Evolutionary conservation across 2,113 vertebrate genomes (phyloP), one percentile per base, ranked within the genome.

Genomic region (Pedetes capensis): DNA sequence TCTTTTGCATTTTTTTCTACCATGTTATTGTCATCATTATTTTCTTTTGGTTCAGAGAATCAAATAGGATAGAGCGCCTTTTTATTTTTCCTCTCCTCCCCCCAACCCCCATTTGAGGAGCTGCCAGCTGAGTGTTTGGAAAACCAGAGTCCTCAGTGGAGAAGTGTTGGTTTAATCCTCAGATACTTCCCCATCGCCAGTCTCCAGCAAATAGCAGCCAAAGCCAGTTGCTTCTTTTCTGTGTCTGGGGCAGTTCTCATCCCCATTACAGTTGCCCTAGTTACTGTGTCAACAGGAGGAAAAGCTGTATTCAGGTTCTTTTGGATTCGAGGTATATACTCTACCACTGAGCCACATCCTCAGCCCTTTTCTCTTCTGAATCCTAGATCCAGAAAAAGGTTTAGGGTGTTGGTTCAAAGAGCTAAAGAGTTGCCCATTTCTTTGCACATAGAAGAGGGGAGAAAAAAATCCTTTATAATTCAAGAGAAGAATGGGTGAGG

Each of bases 351-450:
- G n/a, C n/a, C n/a, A n/a, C n/a, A n/a, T n/a, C n/a, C n/a, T n/a
- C n/a, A n/a, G n/a, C n/a, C n/a, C n/a, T n/a, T n/a, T n/a, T n/a
- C n/a, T 85, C 80, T 94, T 95, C 34, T 85, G 57, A 59, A 95
- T 91, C 89, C 64, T 89, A 69, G 68, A 75, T 95, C 59, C 87
- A 84, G 93, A 95, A 82, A 93, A 89, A 37, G 42, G 22, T 63
- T 84, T 71, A 93, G 80, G 8, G 42, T 61, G 7, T 96, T 81
- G 89, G 53, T 85, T 94, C 53, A 55, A 44, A 94, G 51, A 25
- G 42, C 87, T 93, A 96, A 66, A 53, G 85, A 88, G 85, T 96
- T 92, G 72, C 94, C 66, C 71, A 3, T 97, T 97, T 93, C 69
- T 86, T 96, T 95, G 84, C 88, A 51, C 87, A 25, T n/a, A 97